Evolutionary conservation across 2,888 invertebrate species (phyloP), one percentile per base, ranked within the genome.

Genomic region (Tinea semifulvella): DNA sequence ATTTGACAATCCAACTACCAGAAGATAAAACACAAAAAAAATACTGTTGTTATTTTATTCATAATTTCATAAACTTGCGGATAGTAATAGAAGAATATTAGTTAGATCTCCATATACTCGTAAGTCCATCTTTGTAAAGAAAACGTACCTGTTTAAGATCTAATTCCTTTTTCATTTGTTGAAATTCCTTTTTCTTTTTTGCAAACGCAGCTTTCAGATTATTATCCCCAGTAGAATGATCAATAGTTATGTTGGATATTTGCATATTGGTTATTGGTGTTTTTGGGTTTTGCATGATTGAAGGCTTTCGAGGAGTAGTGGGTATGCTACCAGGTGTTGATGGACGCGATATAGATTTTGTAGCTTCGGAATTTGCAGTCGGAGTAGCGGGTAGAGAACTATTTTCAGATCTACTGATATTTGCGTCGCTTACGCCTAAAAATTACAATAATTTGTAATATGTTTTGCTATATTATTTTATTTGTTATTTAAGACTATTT

Each of bases 141-240:
- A 28, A 11, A 44, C 36, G 46, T 52, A 79, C 80, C 63, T 80
- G 80, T 58, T 76, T 79, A 20, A 77, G 49, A 54, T 80, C 79
- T n/a, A 80, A 55, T 48, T 79, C 79, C 50, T 68, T 79, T 51
- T 79, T 80, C 66, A 79, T 54, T 14, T 46, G 49, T 16, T 64
- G 62, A 51, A 73, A 77, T 54, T 70, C 61, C 49, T 60, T 63
- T 35, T 69, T 64, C 50, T 70, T 77, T 10, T 51, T 48, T 5
- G 48, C 46, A 45, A 61, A 75, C 7, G 8, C 4, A 18, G 7
- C 10, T 36, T 36, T 36, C 16, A 36, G 3, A 17, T 36, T 10
- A 6, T 18, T 18, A 5, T 36, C 18, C 3, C n/a, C 35, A 10
- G 6, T 13, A 2, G 7, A 3, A 4, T 7, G 31, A 6, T 31